Conservation (phyloP, 2,888 invertebrate species). For the Hydrotaea diabolus region DNA sequence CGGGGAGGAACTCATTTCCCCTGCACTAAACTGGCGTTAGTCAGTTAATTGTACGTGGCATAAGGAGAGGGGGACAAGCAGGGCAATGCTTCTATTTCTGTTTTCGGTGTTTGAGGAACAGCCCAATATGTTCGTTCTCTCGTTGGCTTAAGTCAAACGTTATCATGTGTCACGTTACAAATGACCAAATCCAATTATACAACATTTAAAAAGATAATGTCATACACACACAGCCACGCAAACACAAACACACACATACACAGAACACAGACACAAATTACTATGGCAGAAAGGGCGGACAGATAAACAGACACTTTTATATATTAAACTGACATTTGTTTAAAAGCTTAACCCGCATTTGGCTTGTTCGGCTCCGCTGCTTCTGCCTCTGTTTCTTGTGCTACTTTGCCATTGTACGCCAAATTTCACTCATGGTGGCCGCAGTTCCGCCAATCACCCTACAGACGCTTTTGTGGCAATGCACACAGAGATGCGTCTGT, state of each 20-base stretch:
- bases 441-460: background rate
- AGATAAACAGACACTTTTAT: slow-evolving; percentile 23
- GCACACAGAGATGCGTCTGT: too few relatives aligned
- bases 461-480: too few relatives aligned
- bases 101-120: background rate
- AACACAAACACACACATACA: background rate
- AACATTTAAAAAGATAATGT: slow-evolving; percentile 57
- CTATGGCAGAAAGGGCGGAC: background rate
- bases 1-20: too few relatives aligned
- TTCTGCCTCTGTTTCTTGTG: background rate
- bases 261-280: background rate
- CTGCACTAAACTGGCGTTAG: too few relatives aligned
- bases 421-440: background rate
- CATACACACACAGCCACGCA: background rate
- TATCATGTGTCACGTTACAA: slow-evolving; percentile 58
- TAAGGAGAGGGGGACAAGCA: too few relatives aligned
- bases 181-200: slow-evolving; percentile 65
- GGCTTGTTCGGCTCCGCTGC: background rate
- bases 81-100: too few relatives aligned
- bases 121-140: background rate
- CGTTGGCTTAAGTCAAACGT: slow-evolving; percentile 27
- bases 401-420: background rate
- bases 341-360: slow-evolving; percentile 55
- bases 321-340: slow-evolving; percentile 24
- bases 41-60: too few relatives aligned